A percentile compares a stretch with the other conserved stretches of the same genome.
Conservation (phyloP, 1,140 invertebrate genomes). For the Rhagoletis zephyria region DNA sequence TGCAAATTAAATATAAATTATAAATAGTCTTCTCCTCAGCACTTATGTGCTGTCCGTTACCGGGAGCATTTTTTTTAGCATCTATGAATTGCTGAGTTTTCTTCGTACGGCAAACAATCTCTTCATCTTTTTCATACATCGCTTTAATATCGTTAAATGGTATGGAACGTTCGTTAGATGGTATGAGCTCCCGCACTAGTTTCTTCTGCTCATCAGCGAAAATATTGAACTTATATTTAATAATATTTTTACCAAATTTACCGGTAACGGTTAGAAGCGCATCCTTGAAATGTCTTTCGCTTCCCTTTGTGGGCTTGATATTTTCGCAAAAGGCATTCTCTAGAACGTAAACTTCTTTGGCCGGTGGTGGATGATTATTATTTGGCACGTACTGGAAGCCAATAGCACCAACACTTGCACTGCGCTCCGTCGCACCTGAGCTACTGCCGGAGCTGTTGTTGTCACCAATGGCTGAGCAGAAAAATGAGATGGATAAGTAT, state of each 20-base stretch:
- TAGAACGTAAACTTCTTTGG: slow-evolving; percentile 66
- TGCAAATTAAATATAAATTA: slow-evolving; percentile 70
- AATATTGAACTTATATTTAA: slow-evolving; percentile 72
- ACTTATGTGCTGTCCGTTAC: slow-evolving; percentile 61
- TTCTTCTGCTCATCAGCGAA: slow-evolving; percentile 70
- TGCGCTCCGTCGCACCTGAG: slow-evolving; percentile 66
- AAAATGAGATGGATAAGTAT: neutral
- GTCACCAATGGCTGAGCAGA: slow-evolving; percentile 57
- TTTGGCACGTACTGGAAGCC: slow-evolving; percentile 13
- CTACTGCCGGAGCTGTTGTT: slow-evolving; percentile 70
- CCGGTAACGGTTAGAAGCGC: slow-evolving; percentile 69
- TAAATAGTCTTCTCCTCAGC: slow-evolving; percentile 72
- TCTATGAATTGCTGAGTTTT: slow-evolving; percentile 53
- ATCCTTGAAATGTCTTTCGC: slow-evolving; percentile 68
- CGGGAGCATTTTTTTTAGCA: slow-evolving; percentile 47
- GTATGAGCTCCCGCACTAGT: slow-evolving; percentile 68
- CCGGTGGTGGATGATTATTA: slow-evolving; percentile 31
- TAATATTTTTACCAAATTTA: slow-evolving; percentile 72
- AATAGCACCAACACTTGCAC: slow-evolving; percentile 61
- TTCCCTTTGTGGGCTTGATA: slow-evolving; percentile 63
- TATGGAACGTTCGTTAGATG: slow-evolving; percentile 65
- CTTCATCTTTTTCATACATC: slow-evolving; percentile 67
- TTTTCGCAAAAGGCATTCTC: slow-evolving; percentile 72
- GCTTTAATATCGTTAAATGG: slow-evolving; percentile 70
- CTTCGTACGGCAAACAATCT: slow-evolving; percentile 63